Percentiles rank a stretch among this genome's conserved stretches.
Evolutionary conservation across 2,113 vertebrate species (phyloP).

Genomic region (Corythaixoides concolor): DNA sequence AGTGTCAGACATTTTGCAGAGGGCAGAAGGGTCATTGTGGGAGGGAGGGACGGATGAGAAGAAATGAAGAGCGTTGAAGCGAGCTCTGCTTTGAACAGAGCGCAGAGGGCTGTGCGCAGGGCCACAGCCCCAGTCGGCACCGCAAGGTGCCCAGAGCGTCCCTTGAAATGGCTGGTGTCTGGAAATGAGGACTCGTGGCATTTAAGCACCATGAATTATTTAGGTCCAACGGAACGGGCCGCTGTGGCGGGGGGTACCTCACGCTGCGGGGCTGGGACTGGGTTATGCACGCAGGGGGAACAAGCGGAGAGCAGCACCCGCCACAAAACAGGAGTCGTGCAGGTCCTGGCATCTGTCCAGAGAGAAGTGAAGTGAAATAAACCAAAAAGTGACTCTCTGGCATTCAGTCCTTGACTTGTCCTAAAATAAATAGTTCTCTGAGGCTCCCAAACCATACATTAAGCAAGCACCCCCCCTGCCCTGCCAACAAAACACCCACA

Average conservation of each 20-base stretch:
- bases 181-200: neutral
- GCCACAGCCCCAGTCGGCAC: accelerated
- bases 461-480: neutral
- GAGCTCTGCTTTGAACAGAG: accelerated
- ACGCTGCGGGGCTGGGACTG: neutral
- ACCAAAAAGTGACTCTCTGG: neutral
- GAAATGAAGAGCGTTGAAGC: accelerated
- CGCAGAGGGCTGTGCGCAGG: accelerated
- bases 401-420: neutral
- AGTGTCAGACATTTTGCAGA: neutral
- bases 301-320: neutral
- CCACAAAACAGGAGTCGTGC: neutral
- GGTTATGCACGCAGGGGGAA: neutral
- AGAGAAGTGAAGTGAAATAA: neutral
- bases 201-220: neutral
- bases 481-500: accelerated
- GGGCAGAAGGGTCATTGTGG: neutral
- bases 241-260: accelerated
- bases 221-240: neutral
- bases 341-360: neutral
- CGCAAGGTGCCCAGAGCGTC: neutral
- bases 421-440: neutral
- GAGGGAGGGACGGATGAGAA: neutral
- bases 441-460: neutral
- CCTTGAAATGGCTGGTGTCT: neutral